phyloP scores from a whole-genome alignment of 2,797 vertebrate genomes.

The Tympanoctomys barrerae region DNA sequence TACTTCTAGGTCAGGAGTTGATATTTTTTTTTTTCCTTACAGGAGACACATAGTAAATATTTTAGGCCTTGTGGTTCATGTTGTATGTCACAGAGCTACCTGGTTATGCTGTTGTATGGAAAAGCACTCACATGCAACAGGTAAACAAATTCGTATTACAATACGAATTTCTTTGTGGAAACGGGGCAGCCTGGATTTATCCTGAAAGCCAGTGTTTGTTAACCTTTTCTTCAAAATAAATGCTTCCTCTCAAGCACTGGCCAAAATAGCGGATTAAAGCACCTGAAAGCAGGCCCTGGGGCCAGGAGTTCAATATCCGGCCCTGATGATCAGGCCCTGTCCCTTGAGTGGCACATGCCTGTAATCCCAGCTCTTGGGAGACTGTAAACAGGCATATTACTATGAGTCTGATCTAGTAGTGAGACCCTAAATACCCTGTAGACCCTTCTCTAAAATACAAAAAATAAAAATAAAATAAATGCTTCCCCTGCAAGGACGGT shows the following conservation, averaged over 20 bases:
- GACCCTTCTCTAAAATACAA: too few species aligned
- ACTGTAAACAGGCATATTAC: too few species aligned
- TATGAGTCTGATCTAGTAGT: too few species aligned
- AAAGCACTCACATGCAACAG: not conserved
- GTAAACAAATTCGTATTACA: not conserved
- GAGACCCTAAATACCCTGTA: too few species aligned
- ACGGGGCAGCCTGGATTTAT: not conserved
- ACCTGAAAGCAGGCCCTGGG: too few species aligned
- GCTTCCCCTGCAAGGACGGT: not conserved
- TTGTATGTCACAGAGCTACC: not conserved
- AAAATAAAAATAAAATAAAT: not conserved
- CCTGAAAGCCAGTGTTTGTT: not conserved
- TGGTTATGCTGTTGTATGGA: not conserved
- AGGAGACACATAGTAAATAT: not conserved
- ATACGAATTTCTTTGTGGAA: not conserved
- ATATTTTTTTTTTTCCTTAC: not conserved
- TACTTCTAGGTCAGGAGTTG: not conserved
- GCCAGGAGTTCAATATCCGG: too few species aligned
- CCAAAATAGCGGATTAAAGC: too few species aligned
- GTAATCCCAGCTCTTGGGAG: too few species aligned
- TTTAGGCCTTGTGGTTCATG: not conserved
- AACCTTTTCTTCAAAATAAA: not conserved
- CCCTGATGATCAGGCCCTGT: too few species aligned
- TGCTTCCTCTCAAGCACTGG: too few species aligned
- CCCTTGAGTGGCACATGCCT: too few species aligned